Conservation (phyloP, 2,888 invertebrate species). For the Ornithoptera priamus region DNA sequence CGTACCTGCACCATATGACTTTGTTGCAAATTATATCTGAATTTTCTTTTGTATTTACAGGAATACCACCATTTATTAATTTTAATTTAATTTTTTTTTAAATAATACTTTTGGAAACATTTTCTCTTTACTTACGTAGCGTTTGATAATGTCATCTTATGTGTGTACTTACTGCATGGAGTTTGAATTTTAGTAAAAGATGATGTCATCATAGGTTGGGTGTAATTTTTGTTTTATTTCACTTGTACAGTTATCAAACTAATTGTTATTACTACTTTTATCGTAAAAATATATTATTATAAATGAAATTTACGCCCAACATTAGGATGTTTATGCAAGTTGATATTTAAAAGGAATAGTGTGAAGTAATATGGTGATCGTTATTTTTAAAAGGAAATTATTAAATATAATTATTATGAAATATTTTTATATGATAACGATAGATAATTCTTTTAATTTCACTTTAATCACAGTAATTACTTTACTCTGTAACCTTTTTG, state of each 20-base stretch:
- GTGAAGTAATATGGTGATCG: neutral
- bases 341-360: neutral
- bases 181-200: neutral
- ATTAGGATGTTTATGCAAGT: slow-evolving; percentile 8
- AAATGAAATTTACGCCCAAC: slow-evolving; percentile 2
- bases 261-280: neutral
- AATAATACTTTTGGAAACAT: neutral
- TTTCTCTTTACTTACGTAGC: neutral
- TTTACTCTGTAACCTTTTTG: neutral
- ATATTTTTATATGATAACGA: neutral
- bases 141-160: neutral
- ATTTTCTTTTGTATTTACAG: slow-evolving; percentile 21
- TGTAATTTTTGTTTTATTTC: slow-evolving; percentile 4
- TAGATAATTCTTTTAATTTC: neutral
- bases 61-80: neutral
- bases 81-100: neutral
- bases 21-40: slow-evolving; percentile 3
- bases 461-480: neutral
- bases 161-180: neutral
- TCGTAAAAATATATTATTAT: neutral
- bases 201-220: slow-evolving; percentile 2
- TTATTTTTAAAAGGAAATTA: too few species aligned
- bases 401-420: neutral
- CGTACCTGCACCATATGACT: slow-evolving; percentile 8
- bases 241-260: neutral